phyloP scores from a whole-genome alignment of 2,888 invertebrate species.

The Mesopsocus fuscifrons region DNA sequence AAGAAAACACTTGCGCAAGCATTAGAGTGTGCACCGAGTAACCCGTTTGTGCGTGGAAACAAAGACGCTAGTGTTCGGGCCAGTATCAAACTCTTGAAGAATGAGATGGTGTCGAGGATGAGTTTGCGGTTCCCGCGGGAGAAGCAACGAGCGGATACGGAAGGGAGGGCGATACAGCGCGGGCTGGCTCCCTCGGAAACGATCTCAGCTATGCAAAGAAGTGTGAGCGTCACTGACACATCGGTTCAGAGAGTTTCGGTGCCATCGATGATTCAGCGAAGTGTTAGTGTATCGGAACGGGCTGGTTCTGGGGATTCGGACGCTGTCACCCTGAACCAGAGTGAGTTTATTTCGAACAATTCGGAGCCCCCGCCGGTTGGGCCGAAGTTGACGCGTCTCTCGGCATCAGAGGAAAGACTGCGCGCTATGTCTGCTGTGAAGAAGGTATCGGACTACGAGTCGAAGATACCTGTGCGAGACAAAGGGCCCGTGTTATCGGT shows the following conservation, averaged over 20 bases:
- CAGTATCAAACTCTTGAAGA: not conserved
- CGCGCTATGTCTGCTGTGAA: not conserved
- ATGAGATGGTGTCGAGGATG: not conserved
- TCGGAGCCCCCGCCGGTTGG: not conserved
- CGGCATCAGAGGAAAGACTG: not conserved
- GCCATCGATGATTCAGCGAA: too few relatives aligned
- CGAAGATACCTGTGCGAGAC: not conserved
- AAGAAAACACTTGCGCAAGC: not conserved
- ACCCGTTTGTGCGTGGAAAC: not conserved
- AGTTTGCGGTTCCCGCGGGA: not conserved
- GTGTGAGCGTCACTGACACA: too few relatives aligned
- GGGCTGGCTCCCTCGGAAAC: not conserved
- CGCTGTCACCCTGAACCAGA: too few relatives aligned
- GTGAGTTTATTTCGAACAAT: too few relatives aligned
- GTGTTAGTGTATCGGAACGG: too few relatives aligned
- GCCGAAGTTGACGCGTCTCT: not conserved
- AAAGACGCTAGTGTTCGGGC: not conserved
- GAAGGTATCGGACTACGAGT: slow-evolving; percentile 1
- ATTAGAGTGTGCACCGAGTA: not conserved
- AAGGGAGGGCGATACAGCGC: not conserved
- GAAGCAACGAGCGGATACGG: not conserved
- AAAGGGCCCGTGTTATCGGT: not conserved
- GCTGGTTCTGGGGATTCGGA: too few relatives aligned
- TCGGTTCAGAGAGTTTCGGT: too few relatives aligned
- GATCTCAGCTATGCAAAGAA: too few relatives aligned